Evolutionary conservation across 2,113 vertebrate species (phyloP).

Genomic region (Leptocoma aspasia): DNA sequence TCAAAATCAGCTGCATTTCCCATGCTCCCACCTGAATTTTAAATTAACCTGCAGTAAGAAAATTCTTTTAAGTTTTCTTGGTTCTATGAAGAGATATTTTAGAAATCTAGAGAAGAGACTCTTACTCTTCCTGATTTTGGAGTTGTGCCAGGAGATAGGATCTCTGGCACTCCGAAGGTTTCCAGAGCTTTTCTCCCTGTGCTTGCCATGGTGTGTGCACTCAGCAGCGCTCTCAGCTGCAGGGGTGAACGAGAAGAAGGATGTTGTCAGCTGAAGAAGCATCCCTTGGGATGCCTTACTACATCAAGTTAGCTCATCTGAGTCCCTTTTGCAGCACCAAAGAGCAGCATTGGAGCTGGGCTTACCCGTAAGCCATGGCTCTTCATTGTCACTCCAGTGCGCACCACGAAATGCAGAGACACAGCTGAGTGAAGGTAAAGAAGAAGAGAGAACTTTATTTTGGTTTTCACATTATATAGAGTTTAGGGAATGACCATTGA

Average conservation of each 20-base stretch:
- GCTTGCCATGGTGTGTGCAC: not conserved
- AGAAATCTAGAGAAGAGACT: not conserved
- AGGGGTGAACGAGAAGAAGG: not conserved
- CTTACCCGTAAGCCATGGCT: no score
- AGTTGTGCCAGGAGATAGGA: not conserved
- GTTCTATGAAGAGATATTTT: not conserved
- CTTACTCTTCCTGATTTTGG: not conserved
- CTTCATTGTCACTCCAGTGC: no score
- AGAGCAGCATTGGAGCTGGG: rapidly evolving
- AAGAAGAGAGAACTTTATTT: no score
- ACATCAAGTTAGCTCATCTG: not conserved
- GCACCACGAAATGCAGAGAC: no score
- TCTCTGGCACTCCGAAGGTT: not conserved
- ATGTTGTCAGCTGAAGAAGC: not conserved
- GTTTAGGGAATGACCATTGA: no score
- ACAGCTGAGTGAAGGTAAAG: no score
- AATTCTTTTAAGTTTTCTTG: not conserved
- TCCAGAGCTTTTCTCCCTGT: not conserved
- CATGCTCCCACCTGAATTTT: not conserved
- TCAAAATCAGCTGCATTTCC: not conserved
- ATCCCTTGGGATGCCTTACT: not conserved
- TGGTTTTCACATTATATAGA: no score
- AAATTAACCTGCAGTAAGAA: not conserved
- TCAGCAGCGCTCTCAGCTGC: not conserved
- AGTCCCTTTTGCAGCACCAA: not conserved